Conservation (phyloP, 2,797 vertebrate genomes). For the Huso huso region DNA sequence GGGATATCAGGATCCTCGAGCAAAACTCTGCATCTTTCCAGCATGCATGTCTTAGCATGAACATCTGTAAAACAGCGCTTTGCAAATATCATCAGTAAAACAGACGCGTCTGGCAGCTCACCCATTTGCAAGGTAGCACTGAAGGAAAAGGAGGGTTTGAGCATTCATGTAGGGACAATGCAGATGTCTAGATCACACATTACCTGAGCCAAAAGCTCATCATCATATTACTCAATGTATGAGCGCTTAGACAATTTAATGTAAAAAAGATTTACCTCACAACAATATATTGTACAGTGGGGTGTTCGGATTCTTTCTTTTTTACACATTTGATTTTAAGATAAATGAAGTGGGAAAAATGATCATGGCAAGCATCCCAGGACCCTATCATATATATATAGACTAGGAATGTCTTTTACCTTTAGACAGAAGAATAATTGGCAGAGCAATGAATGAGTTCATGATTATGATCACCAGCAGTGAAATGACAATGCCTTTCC, state of each 20-base stretch:
- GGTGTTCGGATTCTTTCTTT: too few species aligned
- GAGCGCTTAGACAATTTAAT: too few species aligned
- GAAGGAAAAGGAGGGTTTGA: neutral
- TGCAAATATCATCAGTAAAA: neutral
- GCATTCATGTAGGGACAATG: too few species aligned
- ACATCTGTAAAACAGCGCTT: neutral
- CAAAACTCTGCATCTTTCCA: neutral
- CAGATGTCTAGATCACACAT: too few species aligned
- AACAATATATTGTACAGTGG: too few species aligned
- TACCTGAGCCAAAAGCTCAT: too few species aligned
- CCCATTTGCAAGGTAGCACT: neutral
- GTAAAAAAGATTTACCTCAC: too few species aligned
- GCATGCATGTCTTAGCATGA: neutral
- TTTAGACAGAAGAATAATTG: conserved; percentile 58
- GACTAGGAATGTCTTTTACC: conserved; percentile 27
- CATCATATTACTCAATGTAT: too few species aligned
- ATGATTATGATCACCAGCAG: conserved; percentile 54
- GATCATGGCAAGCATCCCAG: too few species aligned
- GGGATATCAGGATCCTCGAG: neutral
- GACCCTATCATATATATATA: too few species aligned
- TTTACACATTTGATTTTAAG: too few species aligned
- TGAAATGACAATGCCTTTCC: conserved; percentile 64
- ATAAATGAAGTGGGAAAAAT: too few species aligned
- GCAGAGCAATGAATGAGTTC: conserved; percentile 54
- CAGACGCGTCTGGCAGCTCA: neutral